phyloP scores from a whole-genome alignment of 2,113 vertebrate genomes.

The Paracanthobrama guichenoti region DNA sequence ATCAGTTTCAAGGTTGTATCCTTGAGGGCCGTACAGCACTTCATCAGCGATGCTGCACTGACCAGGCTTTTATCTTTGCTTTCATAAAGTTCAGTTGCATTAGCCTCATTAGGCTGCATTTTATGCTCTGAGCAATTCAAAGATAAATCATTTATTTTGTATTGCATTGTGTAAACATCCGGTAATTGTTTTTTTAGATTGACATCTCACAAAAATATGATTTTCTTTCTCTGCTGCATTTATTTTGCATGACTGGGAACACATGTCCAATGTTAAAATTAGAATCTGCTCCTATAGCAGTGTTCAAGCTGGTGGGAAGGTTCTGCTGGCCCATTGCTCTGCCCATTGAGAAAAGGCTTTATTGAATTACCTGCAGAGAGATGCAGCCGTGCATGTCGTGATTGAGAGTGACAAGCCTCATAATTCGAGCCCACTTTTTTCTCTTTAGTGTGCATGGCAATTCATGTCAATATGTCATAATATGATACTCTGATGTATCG shows the following conservation, averaged over 20 bases:
- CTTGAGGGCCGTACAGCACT: slow-evolving; percentile 24
- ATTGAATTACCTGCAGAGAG: slow-evolving; percentile 55
- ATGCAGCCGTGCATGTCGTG: slow-evolving; percentile 20
- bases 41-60: slow-evolving; percentile 42
- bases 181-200: not conserved
- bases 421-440: slow-evolving; percentile 33
- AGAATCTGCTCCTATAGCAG: slow-evolving; percentile 38
- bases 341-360: slow-evolving; percentile 42
- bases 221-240: not conserved
- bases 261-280: slow-evolving; percentile 56
- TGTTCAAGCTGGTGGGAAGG: slow-evolving; percentile 18
- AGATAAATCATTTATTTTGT: slow-evolving; percentile 35
- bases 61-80: slow-evolving; percentile 35
- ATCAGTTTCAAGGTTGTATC: slow-evolving; percentile 44
- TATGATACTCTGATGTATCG: not conserved
- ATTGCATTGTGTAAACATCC: slow-evolving; percentile 13
- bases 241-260: slow-evolving; percentile 36
- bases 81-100: slow-evolving; percentile 42
- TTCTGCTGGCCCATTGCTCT: slow-evolving; percentile 13
- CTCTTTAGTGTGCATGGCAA: not conserved
- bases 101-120: slow-evolving; percentile 31
- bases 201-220: not conserved
- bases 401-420: slow-evolving; percentile 53
- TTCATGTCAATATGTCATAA: not conserved
- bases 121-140: slow-evolving; percentile 40